phyloP scores from a whole-genome alignment of 2,113 vertebrate genomes.

The Hemichromis elongatus region DNA sequence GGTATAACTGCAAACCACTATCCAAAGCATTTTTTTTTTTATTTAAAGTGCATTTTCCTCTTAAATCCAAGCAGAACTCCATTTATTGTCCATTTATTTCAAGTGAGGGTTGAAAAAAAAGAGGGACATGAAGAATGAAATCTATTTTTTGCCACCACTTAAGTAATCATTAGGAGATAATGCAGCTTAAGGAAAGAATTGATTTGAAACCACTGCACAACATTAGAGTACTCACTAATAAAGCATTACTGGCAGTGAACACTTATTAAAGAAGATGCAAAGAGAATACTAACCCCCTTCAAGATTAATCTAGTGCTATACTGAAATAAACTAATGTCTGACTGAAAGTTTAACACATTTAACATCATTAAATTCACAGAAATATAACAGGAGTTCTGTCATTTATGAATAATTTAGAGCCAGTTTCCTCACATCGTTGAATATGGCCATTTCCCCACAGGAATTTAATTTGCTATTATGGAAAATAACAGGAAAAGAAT shows the following conservation, averaged over 20 bases:
- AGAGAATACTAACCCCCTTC: not conserved
- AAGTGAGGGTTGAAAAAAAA: not conserved
- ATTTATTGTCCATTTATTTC: not conserved
- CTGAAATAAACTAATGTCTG: not conserved
- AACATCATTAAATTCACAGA: not conserved
- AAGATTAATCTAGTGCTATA: not conserved
- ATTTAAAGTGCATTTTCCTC: not conserved
- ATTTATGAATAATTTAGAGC: not conserved
- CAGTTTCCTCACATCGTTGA: not conserved
- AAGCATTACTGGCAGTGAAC: constrained; percentile 33
- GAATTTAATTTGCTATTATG: not conserved
- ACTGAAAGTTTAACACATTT: not conserved
- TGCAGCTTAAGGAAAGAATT: constrained; percentile 15
- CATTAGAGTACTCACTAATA: constrained; percentile 6
- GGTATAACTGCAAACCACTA: not conserved
- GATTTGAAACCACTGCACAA: constrained; percentile 25
- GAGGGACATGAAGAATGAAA: not conserved
- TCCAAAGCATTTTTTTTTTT: not conserved
- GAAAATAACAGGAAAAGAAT: not conserved
- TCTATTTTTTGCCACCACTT: constrained; percentile 23
- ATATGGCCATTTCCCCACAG: not conserved
- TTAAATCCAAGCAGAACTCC: not conserved
- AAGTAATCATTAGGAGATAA: constrained; percentile 43
- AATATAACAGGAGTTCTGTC: not conserved
- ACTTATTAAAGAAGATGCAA: not conserved